Base-by-base conservation (phyloP, 2,113 vertebrate genomes). In the Empidonax traillii region DNA sequence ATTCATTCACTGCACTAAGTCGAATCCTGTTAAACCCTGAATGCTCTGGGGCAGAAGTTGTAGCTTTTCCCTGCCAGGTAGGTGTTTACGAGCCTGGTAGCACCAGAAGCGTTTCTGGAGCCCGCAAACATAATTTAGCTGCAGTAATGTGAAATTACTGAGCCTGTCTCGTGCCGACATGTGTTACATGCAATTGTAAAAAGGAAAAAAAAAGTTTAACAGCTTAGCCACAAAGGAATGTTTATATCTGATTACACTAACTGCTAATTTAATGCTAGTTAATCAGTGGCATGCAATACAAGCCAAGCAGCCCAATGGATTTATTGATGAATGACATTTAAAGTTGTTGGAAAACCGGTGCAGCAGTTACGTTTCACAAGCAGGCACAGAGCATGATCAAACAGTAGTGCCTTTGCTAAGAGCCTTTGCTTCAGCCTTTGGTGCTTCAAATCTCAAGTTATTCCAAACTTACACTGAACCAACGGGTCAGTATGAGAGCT, bases 221-320 rank as follows among this genome's bases (percentile, higher is more conserved):
- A 96, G 93, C 94, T 97, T 97, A 97, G 96, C 96, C 97, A 96
- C 97, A 97, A 96, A 96, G 93, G 96, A 95, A 97, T 96, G 96
- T 96, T 97, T 97, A 95, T 96, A 97, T 97, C 96, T 97, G 97
- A 97, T 97, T 97, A 96, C 93, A 81, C 92, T 95, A 97, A 94
- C 96, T 97, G 97, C 96, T 97, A 97, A 97, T 97, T 97, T 97
- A 96, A 97, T 95, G 94, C 93, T 96, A 97, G 96, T 97, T 97
- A 96, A 95, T 97, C 96, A 96, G 96, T 90, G 94, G 97, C 90
- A 81, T 77, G 94, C 92, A 96, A 96, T 89, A 94, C 93, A 92
- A 96, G 91, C 92, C 12, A 0, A 97, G 75, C 92, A 93, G 90
- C 74, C 91, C 97, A 94, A 71, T 85, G 93, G 94, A 82, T 96